A percentile compares a stretch with the other conserved stretches of the same genome.
phyloP scores from a whole-genome alignment of 2,888 invertebrate species.

The Mayetiola destructor region DNA sequence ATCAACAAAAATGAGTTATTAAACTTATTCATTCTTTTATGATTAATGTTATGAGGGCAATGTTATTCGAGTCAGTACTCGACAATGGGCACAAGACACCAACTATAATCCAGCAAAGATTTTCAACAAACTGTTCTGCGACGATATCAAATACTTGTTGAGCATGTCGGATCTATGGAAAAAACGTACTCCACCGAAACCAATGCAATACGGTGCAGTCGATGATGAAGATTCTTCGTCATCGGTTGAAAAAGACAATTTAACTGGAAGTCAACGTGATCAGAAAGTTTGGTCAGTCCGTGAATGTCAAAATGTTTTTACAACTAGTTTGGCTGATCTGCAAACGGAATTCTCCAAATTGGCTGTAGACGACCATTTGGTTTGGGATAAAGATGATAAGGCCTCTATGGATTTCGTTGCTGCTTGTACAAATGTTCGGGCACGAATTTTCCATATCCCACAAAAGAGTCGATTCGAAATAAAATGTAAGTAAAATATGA shows the following conservation, averaged over 20 bases:
- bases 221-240: constrained; percentile 36
- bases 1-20: neutral
- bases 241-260: constrained; percentile 36
- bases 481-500: constrained; percentile 56
- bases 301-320: constrained; percentile 60
- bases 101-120: constrained; percentile 72
- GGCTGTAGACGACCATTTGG: constrained; percentile 50
- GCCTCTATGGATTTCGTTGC: constrained; percentile 92
- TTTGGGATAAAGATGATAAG: constrained; percentile 97
- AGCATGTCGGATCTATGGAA: constrained; percentile 95
- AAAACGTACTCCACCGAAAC: constrained; percentile 68
- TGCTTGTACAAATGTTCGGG: constrained; percentile 84
- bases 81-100: constrained; percentile 73
- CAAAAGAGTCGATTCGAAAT: constrained; percentile 82
- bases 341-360: constrained; percentile 43
- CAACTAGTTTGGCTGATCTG: constrained; percentile 48
- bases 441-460: constrained; percentile 76
- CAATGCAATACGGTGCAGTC: constrained; percentile 55
- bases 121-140: constrained; percentile 83
- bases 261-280: constrained; percentile 43
- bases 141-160: constrained; percentile 87
- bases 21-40: neutral
- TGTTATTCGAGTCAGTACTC: constrained; percentile 54
- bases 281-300: constrained; percentile 66
- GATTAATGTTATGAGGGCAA: constrained; percentile 35